phyloP scores from a whole-genome alignment of 2,113 vertebrate species.

The Capricornis sumatraensis region DNA sequence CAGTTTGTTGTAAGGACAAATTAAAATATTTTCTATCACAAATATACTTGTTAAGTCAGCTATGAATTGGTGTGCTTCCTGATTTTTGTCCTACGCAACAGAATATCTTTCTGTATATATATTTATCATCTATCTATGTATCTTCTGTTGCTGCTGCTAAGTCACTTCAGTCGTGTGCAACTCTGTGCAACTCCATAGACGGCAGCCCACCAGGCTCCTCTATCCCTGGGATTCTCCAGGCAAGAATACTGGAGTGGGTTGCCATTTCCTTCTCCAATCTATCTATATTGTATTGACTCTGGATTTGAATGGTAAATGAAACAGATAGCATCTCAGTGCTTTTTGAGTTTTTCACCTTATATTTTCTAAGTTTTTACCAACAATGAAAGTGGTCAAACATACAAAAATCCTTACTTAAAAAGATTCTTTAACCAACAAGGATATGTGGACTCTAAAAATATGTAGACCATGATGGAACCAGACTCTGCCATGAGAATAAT shows the following conservation, averaged over 20 bases:
- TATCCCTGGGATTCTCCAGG: background rate
- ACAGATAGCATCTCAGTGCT: background rate
- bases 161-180: background rate
- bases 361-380: background rate
- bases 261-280: background rate
- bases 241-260: background rate
- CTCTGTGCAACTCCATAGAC: background rate
- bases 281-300: background rate
- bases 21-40: background rate
- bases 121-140: background rate
- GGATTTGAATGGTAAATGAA: background rate
- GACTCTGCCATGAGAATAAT: background rate
- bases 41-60: background rate
- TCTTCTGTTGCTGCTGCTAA: background rate
- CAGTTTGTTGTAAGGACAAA: background rate
- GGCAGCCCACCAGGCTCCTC: background rate
- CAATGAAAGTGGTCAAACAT: background rate
- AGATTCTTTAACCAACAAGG: background rate
- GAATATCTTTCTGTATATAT: background rate
- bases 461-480: background rate
- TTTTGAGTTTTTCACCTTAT: background rate
- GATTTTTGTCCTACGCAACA: background rate
- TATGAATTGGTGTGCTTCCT: background rate
- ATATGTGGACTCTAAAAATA: background rate
- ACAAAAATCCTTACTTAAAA: background rate